Percentiles rank a stretch among this genome's conserved stretches.
These are phyloP conservation scores for Hippocampus barbouri DNA, from an alignment of 2,113 vertebrate species.

Conservation along the genomic window DNA sequence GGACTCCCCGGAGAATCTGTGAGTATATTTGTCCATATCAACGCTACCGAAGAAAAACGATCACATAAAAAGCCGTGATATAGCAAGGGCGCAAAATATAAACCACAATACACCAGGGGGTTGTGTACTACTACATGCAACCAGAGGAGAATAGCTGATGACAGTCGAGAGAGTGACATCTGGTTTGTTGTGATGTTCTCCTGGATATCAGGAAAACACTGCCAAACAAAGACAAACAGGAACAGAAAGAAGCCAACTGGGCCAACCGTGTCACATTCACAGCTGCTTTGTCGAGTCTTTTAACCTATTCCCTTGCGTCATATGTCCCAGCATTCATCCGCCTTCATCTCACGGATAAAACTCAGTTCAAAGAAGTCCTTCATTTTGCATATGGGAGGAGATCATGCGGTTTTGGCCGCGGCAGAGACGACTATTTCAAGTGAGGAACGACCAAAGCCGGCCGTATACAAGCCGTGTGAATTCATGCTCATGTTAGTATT, in stretches of 20 bases:
- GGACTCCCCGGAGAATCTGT: slow-evolving; percentile 94
- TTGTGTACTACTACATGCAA: neutral
- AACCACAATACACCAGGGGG: no score
- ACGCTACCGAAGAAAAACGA: neutral
- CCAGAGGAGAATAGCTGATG: slow-evolving; percentile 53
- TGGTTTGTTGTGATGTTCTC: slow-evolving; percentile 51
- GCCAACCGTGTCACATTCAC: slow-evolving; percentile 51
- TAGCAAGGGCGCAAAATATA: neutral
- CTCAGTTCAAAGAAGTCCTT: slow-evolving; percentile 28
- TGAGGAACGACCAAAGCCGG: slow-evolving; percentile 20
- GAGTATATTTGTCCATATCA: slow-evolving; percentile 56
- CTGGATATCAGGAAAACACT: slow-evolving; percentile 53
- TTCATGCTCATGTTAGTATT: slow-evolving; percentile 32
- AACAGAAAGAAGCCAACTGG: slow-evolving; percentile 43
- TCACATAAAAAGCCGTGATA: no score
- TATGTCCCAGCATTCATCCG: neutral
- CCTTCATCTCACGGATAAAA: neutral
- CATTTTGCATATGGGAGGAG: slow-evolving; percentile 33
- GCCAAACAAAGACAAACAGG: slow-evolving; percentile 49
- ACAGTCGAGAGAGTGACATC: slow-evolving; percentile 54
- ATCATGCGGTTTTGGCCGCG: slow-evolving; percentile 13
- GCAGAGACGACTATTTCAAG: slow-evolving; percentile 43
- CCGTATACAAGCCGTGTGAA: slow-evolving; percentile 40
- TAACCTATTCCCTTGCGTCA: neutral
- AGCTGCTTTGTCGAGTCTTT: slow-evolving; percentile 20